A percentile compares a stretch with the other conserved stretches of the same genome.
These are phyloP conservation scores for Xyrauchen texanus DNA, from an alignment of 2,113 vertebrate genomes.

Conservation along the genomic window DNA sequence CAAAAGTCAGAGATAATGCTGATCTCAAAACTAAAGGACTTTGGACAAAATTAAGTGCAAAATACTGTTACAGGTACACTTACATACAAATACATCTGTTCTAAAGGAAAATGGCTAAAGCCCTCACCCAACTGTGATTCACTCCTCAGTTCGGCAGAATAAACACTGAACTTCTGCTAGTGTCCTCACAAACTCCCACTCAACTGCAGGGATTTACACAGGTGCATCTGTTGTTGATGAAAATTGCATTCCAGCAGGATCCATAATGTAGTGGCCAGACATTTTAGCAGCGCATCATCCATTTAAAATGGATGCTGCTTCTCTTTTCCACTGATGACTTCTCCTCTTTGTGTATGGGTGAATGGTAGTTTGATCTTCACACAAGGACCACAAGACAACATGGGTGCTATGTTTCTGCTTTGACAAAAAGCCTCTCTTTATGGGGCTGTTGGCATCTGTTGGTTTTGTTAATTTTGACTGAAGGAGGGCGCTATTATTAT, in stretches of 20 bases:
- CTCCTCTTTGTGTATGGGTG: conserved; percentile 23
- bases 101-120: no score
- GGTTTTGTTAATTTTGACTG: conserved; percentile 28
- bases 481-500: conserved; percentile 40
- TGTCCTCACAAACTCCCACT: no score
- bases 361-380: conserved; percentile 23
- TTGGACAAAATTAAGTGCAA: no score
- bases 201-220: conserved; percentile 32
- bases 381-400: not conserved
- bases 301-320: conserved; percentile 8
- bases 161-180: no score
- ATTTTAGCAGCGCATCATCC: not conserved
- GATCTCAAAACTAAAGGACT: no score
- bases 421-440: conserved; percentile 2
- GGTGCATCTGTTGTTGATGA: conserved; percentile 18
- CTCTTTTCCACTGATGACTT: conserved; percentile 3
- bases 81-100: no score
- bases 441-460: not conserved
- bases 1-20: no score
- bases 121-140: no score
- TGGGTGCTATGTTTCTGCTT: conserved; percentile 5
- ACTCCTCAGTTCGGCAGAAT: no score
- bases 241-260: conserved; percentile 14
- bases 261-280: conserved; percentile 9
- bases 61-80: no score